Evolutionary conservation across 2,888 invertebrate species (phyloP).

Genomic region (Stenurella melanura): DNA sequence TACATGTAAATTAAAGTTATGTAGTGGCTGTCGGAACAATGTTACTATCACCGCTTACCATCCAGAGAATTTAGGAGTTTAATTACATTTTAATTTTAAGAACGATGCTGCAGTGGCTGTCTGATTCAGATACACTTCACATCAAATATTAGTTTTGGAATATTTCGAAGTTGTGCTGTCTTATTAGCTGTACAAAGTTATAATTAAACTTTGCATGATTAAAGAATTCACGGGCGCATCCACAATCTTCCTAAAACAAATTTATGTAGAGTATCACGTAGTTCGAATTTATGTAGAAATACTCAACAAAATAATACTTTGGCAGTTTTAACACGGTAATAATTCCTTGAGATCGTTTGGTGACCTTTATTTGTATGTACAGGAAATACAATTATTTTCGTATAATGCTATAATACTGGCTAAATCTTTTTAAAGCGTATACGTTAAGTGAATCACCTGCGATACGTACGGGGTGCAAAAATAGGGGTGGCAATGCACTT

Average conservation of each 20-base stretch:
- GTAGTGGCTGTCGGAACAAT: constrained; percentile 22
- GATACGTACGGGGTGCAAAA: too few relatives aligned
- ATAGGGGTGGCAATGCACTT: too few relatives aligned
- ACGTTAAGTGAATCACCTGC: too few relatives aligned
- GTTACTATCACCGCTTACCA: not conserved
- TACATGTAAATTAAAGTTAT: constrained; percentile 19
- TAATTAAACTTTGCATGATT: constrained; percentile 20
- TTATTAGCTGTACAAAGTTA: constrained; percentile 1
- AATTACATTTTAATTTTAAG: constrained; percentile 32
- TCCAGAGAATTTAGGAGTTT: constrained; percentile 21
- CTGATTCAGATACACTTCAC: constrained; percentile 32
- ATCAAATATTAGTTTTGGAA: constrained; percentile 33
- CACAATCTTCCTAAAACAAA: not conserved
- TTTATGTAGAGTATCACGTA: not conserved
- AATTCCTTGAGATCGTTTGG: too few relatives aligned
- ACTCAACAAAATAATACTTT: too few relatives aligned
- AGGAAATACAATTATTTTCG: too few relatives aligned
- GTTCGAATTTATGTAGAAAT: too few relatives aligned
- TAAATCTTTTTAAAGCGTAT: too few relatives aligned
- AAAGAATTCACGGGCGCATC: not conserved
- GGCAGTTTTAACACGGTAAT: too few relatives aligned
- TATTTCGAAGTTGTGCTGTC: constrained; percentile 33
- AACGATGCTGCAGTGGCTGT: constrained; percentile 27
- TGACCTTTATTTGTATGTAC: too few relatives aligned
- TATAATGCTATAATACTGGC: too few relatives aligned